Base-by-base conservation (phyloP, 2,113 vertebrate genomes). In the Nettapus auritus region DNA sequence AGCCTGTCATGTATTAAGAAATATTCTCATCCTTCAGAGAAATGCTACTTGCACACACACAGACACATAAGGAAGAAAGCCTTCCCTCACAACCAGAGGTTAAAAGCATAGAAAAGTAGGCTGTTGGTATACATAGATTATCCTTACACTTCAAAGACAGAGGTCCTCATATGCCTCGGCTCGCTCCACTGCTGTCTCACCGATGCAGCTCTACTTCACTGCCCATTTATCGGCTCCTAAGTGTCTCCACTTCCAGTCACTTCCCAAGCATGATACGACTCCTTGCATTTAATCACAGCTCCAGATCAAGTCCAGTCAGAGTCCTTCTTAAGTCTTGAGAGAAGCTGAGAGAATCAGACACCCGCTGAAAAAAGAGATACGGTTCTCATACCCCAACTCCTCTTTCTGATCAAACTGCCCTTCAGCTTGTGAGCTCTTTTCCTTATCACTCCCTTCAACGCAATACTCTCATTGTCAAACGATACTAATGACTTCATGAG, bases 31-130 rank as follows among this genome's bases (percentile, higher is more conserved):
- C 13, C 22, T 71, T 75, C 17, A 57, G 38, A 79, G n/a, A 59
- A 91, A 77, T 6, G 3, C 4, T 68, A 52, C 6, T 26, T 0
- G 0, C 4, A 7, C 4, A 26, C 23, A 57, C 6, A 3, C 36
- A 3, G 4, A 29, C 23, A 57, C 6, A 3, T 29, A 3, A 20
- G 3, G 31, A 15, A 59, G 1, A 42, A 64, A 75, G 14, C 16
- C 4, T 85, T 80, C 26, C 79, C 59, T 52, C 68, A 69, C 8
- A 86, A 71, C 2, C 22, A 86, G 33, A 69, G 23, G 31, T 53
- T 70, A 77, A 73, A 80, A 69, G 63, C 36, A 66, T 11, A 11
- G 8, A 57, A 59, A 78, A 86, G 26, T 0, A 67, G 15, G 34
- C 2, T 59, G 53, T 23, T 82, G 25, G 6, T 10, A 29, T 29